Evolutionary conservation across 2,888 invertebrate species (phyloP).

Genomic region (Hoplodrina blanda): DNA sequence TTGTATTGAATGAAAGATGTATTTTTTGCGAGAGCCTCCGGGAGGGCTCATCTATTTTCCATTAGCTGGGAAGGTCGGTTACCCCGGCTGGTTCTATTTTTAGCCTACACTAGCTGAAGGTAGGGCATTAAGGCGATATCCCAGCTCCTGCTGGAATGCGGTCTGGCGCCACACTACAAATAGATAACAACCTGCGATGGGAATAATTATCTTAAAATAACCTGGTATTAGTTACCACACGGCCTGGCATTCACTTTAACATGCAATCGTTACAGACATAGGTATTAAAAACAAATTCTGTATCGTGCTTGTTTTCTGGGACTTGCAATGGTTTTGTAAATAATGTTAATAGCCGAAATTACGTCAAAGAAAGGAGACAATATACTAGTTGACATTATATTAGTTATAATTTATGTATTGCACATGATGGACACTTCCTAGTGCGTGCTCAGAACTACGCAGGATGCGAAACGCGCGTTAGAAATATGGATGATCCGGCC

Average conservation of each 20-base stretch:
- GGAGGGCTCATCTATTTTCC: conserved; percentile 73
- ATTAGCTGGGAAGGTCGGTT: conserved; percentile 75
- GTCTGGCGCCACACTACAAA: conserved; percentile 86
- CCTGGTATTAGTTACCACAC: conserved; percentile 59
- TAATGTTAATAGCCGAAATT: conserved; percentile 12
- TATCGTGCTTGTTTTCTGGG: not conserved
- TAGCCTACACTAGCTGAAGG: conserved; percentile 76
- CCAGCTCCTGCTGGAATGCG: conserved; percentile 86
- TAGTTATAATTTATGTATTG: conserved; percentile 48
- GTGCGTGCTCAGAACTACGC: conserved; percentile 75
- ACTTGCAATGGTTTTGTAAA: not conserved
- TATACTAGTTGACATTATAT: conserved; percentile 10
- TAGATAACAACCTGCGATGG: conserved; percentile 78
- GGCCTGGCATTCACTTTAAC: conserved; percentile 44
- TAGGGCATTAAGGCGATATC: conserved; percentile 84
- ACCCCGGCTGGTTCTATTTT: conserved; percentile 80
- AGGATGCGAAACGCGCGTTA: conserved; percentile 83
- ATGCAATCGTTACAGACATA: conserved; percentile 26
- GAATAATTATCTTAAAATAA: conserved; percentile 75
- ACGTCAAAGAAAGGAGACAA: conserved; percentile 12
- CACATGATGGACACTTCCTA: conserved; percentile 80
- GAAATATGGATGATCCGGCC: conserved; percentile 85
- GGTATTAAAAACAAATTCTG: conserved; percentile 3
- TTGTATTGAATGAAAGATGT: conserved; percentile 39
- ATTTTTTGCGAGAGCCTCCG: conserved; percentile 57